Percentiles rank a stretch among this genome's conserved stretches.
These are phyloP conservation scores for Albula goreensis DNA, from an alignment of 2,113 vertebrate species.

Conservation along the genomic window DNA sequence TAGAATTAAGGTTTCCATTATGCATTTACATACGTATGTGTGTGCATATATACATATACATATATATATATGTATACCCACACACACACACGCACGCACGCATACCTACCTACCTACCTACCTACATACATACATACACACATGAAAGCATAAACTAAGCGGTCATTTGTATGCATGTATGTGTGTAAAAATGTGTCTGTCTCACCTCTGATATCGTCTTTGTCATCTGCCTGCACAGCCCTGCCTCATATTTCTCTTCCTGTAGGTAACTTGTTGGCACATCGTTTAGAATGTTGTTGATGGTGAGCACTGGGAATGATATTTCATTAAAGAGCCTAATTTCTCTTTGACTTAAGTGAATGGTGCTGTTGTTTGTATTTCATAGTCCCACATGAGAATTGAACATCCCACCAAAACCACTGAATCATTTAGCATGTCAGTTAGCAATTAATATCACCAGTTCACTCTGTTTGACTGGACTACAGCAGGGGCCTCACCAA, in stretches of 20 bases:
- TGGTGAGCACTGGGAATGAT: constrained; percentile 68
- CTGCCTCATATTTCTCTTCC: constrained; percentile 79
- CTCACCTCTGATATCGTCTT: constrained; percentile 82
- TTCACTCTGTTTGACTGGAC: no score
- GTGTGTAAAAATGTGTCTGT: not conserved
- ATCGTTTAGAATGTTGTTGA: constrained; percentile 80
- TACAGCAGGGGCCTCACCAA: constrained; percentile 62
- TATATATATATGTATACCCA: no score
- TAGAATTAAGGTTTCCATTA: not conserved
- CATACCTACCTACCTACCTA: no score
- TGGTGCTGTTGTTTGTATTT: not conserved
- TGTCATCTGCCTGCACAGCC: constrained; percentile 78
- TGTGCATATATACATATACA: not conserved
- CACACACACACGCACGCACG: no score
- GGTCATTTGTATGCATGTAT: not conserved
- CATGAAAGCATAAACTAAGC: no score
- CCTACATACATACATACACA: no score
- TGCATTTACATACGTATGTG: not conserved
- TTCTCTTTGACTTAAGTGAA: not conserved
- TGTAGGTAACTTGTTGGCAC: constrained; percentile 75
- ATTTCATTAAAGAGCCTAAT: not conserved
- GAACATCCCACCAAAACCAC: no score
- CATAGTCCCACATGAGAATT: not conserved
- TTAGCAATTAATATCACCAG: no score
- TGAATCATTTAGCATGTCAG: no score